Conservation (phyloP, 1,140 invertebrate genomes). For the Lordiphosa stackelbergi region DNA sequence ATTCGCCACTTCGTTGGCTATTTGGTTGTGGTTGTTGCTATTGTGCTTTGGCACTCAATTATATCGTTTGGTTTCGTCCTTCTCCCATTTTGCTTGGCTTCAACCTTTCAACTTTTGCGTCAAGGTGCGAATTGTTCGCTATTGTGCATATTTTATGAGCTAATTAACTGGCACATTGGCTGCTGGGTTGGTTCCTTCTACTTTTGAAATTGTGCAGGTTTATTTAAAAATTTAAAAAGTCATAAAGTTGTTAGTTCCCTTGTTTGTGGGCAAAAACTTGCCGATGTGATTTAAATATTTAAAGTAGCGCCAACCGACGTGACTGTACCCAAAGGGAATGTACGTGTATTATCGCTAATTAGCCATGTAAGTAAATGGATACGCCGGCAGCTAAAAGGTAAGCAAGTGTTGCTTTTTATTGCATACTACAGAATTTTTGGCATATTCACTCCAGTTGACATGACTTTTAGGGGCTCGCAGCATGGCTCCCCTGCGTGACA, state of each 20-base stretch:
- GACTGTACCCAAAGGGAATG: constrained; percentile 18
- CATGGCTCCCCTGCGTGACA: constrained; percentile 7
- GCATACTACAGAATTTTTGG: constrained; percentile 38
- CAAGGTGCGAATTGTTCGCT: constrained; percentile 67
- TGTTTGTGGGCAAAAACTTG: constrained; percentile 29
- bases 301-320: constrained; percentile 15
- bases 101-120: constrained; percentile 36
- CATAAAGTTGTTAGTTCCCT: constrained; percentile 39
- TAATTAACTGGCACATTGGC: constrained; percentile 71
- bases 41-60: constrained; percentile 66
- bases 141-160: constrained; percentile 74
- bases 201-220: constrained; percentile 17
- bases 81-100: not conserved
- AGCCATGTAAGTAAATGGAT: constrained; percentile 16
- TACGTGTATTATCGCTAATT: constrained; percentile 42
- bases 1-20: too few relatives aligned
- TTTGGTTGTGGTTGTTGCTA: too few relatives aligned
- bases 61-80: constrained; percentile 40
- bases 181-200: constrained; percentile 13
- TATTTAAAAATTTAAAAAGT: constrained; percentile 27
- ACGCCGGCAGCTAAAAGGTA: constrained; percentile 17
- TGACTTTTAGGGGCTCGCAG: constrained; percentile 27
- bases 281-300: constrained; percentile 31
- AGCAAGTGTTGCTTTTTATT: constrained; percentile 34
- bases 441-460: constrained; percentile 26